Evolutionary conservation across 2,797 vertebrate genomes (phyloP).

Genomic region (Cirrhinus molitorella): DNA sequence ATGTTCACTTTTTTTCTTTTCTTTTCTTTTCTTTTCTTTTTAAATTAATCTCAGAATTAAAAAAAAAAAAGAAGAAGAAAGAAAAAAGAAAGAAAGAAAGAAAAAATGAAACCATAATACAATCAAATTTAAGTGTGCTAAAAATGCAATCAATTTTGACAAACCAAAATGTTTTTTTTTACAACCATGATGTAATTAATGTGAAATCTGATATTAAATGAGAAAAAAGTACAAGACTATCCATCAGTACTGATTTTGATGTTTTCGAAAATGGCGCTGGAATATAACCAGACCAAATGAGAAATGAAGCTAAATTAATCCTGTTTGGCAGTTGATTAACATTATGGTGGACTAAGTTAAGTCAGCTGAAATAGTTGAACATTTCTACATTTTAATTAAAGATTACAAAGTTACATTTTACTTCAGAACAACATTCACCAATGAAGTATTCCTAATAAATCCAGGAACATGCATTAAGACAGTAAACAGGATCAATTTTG

Average conservation of each 20-base stretch:
- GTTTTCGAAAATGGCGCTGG: not conserved
- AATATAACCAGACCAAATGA: not conserved
- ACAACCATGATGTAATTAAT: not conserved
- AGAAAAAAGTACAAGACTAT: not conserved
- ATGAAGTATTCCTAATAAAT: not conserved
- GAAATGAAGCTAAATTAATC: not conserved
- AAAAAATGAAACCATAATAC: not conserved
- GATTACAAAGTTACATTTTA: not conserved
- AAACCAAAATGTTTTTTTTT: not conserved
- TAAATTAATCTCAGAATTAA: not conserved
- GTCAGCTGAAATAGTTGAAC: constrained; percentile 8
- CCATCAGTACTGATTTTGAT: not conserved
- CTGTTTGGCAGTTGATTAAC: not conserved
- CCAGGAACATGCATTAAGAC: constrained; percentile 15
- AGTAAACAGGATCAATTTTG: constrained; percentile 14
- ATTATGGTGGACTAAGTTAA: constrained; percentile 3
- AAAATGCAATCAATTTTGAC: not conserved
- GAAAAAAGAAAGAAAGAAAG: too few species aligned
- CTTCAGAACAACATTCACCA: not conserved
- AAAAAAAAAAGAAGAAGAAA: too few species aligned
- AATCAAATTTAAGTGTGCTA: not conserved
- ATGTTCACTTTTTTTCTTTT: not conserved
- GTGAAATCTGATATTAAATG: not conserved
- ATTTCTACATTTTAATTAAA: constrained; percentile 3
- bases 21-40: not conserved